These are phyloP conservation scores for Macrotus californicus DNA, from an alignment of 2,113 vertebrate species.

Conservation along the genomic window DNA sequence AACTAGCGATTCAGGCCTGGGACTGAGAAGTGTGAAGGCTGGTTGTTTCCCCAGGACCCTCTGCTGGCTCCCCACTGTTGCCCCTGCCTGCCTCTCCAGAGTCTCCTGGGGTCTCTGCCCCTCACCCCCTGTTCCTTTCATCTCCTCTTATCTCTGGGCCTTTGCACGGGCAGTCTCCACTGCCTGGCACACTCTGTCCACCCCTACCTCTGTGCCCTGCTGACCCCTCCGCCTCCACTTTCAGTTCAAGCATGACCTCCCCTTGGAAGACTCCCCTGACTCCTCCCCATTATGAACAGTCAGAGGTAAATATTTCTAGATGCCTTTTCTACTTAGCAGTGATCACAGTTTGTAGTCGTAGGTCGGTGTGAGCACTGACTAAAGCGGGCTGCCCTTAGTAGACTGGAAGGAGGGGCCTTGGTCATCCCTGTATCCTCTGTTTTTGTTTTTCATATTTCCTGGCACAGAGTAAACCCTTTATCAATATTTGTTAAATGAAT, in stretches of 20 bases:
- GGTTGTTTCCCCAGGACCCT: background rate
- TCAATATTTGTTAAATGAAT: background rate
- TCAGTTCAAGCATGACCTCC: background rate
- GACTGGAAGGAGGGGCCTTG: background rate
- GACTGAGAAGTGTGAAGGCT: background rate
- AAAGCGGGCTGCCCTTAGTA: background rate
- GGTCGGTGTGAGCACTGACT: background rate
- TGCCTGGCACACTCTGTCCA: background rate
- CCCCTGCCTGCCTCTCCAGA: background rate
- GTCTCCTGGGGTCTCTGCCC: background rate
- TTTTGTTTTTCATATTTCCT: background rate
- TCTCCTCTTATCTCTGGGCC: background rate
- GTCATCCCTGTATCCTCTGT: background rate
- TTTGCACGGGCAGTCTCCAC: accelerated
- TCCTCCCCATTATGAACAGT: background rate
- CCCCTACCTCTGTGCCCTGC: background rate
- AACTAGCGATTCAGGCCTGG: background rate
- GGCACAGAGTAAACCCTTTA: background rate
- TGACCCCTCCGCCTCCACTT: background rate
- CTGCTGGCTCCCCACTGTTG: accelerated
- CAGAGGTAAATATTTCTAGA: background rate
- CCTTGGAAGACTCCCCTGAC: background rate
- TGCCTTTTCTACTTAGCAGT: background rate
- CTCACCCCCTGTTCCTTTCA: background rate
- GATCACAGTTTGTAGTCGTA: background rate